phyloP scores from a whole-genome alignment of 2,113 vertebrate species.

The Ivindomyrus marchei region DNA sequence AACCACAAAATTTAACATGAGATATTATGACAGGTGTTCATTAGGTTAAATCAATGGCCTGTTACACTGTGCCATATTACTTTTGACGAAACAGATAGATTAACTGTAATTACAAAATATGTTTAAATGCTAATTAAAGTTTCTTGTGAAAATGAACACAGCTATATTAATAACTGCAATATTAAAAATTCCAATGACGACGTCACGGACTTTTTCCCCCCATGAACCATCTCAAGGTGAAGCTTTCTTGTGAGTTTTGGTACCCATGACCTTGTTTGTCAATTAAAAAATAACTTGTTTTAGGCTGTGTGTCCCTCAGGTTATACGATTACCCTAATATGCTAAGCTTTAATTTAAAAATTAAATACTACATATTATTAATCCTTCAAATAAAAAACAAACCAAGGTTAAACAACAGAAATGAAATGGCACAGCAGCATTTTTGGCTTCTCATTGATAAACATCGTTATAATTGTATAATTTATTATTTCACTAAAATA shows the following conservation, averaged over 20 bases:
- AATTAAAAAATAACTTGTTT: neutral
- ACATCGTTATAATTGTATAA: neutral
- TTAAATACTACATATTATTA: neutral
- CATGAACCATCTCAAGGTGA: neutral
- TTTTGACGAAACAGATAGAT: neutral
- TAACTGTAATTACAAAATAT: neutral
- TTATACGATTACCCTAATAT: neutral
- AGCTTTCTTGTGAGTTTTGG: neutral
- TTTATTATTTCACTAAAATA: slow-evolving; percentile 14
- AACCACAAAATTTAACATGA: neutral
- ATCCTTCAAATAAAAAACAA: neutral
- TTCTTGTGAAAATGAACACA: neutral
- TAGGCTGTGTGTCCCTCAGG: neutral
- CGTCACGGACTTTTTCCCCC: neutral
- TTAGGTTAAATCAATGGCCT: neutral
- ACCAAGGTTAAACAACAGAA: neutral
- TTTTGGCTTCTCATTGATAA: neutral
- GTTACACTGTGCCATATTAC: neutral
- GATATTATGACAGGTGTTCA: neutral
- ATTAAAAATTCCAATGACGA: neutral
- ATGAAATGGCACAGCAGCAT: neutral
- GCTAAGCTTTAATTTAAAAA: neutral
- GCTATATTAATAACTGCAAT: neutral
- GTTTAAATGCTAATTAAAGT: neutral
- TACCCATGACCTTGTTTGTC: neutral